phyloP scores from a whole-genome alignment of 2,797 vertebrate genomes.

The Cynodonichthys magdalenae region DNA sequence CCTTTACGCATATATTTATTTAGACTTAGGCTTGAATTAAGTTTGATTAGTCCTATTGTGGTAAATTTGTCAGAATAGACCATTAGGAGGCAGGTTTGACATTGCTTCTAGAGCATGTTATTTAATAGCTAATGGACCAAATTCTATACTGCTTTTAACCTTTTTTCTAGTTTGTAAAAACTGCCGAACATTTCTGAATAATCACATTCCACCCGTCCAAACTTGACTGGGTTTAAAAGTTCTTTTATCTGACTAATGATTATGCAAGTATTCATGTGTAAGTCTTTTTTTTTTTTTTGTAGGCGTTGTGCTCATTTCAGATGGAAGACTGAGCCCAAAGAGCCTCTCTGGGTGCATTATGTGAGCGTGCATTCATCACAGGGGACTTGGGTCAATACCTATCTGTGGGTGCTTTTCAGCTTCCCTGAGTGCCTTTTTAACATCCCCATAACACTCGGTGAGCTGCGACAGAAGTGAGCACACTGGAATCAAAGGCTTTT shows the following conservation, averaged over 20 bases:
- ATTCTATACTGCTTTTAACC: too few relatives aligned
- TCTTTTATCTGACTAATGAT: constrained; percentile 31
- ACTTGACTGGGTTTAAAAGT: constrained; percentile 7
- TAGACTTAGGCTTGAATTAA: too few relatives aligned
- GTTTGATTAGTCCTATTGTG: not conserved
- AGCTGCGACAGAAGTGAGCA: constrained; percentile 14
- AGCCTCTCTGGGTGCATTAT: constrained; percentile 55
- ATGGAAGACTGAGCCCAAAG: constrained; percentile 24
- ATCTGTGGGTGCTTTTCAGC: constrained; percentile 27
- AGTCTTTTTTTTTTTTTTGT: constrained; percentile 49
- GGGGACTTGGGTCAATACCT: constrained; percentile 30
- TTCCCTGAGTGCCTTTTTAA: constrained; percentile 50
- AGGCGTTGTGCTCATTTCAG: constrained; percentile 48
- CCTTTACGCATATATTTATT: too few relatives aligned
- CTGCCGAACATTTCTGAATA: not conserved
- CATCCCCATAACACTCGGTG: constrained; percentile 31
- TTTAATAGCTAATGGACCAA: too few relatives aligned
- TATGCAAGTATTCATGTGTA: constrained; percentile 42
- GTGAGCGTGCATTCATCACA: constrained; percentile 35
- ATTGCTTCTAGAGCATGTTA: too few relatives aligned
- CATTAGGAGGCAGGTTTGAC: too few relatives aligned
- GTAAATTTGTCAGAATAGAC: not conserved
- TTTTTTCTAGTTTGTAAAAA: not conserved
- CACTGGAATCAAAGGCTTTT: constrained; percentile 4
- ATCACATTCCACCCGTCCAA: constrained; percentile 11